Base-by-base conservation (phyloP, 2,113 vertebrate genomes). In the Megaceryle maxima region DNA sequence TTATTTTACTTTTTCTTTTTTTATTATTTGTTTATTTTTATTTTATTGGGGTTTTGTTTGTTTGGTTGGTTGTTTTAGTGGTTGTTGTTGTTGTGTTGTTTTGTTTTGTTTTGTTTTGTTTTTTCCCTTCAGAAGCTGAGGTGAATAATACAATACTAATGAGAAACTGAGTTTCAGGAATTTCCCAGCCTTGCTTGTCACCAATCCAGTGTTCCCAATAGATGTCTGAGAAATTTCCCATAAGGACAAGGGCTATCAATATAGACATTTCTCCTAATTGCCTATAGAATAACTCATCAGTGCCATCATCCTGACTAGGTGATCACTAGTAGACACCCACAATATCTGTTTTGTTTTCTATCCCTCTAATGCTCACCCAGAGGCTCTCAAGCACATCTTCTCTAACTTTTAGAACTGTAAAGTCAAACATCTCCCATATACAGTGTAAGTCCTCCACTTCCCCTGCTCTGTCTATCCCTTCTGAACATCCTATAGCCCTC, bases 111-210 rank as follows among this genome's bases (percentile, higher is more conserved):
- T 53, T 53, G 26, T 13, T 16, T 28, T 26, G 15, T 53, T 57
- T 21, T 6, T 25, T 4, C 39, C 4, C n/a, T 87, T 74, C 24
- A 76, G 59, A 96, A 90, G 16, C 16, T 50, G 31, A 90, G 28
- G 53, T 88, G 41, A 93, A 73, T 92, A 79, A 87, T 76, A 21
- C n/a, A 96, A 48, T 82, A n/a, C 13, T 67, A 88, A 87, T 83
- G 55, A 93, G 41, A 43, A 88, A 67, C 16, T 41, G 51, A 80
- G 21, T 21, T 48, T 48, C 48, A 48, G 48, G 48, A 48, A 48
- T 48, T 48, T 48, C 48, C 48, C 48, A 22, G 48, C 21, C 21
- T 48, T 48, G 19, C 20, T 48, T 48, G 48, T 22, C 21, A 48
- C 10, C 48, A 48, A 48, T 48, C 48, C 21, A 22, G 48, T 48